phyloP scores from a whole-genome alignment of 2,888 invertebrate species.

The Lasiommata megera region DNA sequence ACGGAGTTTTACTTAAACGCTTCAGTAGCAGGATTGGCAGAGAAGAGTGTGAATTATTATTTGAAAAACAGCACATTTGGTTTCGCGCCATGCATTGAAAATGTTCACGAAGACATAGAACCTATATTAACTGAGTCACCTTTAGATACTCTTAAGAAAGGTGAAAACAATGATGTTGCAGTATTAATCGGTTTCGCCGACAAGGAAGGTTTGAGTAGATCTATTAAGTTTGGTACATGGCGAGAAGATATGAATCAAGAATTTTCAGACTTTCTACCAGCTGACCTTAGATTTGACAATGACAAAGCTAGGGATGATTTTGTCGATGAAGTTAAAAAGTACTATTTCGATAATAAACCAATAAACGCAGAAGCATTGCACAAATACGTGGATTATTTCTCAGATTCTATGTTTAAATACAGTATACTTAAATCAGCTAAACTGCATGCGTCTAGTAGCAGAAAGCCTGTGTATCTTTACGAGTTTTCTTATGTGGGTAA shows the following conservation, averaged over 20 bases:
- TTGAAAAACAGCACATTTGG: conserved; percentile 69
- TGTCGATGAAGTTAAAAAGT: conserved; percentile 47
- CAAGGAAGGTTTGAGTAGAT: conserved; percentile 70
- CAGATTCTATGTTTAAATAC: conserved; percentile 70
- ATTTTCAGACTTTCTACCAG: conserved; percentile 63
- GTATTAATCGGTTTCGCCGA: conserved; percentile 63
- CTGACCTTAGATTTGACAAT: conserved; percentile 54
- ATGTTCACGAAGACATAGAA: conserved; percentile 46
- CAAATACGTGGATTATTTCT: conserved; percentile 64
- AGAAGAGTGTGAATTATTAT: conserved; percentile 60
- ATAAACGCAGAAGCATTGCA: conserved; percentile 48
- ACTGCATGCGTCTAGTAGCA: conserved; percentile 47
- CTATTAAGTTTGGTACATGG: conserved; percentile 59
- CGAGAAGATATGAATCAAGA: conserved; percentile 62
- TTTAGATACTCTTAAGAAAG: conserved; percentile 52
- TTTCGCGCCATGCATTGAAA: conserved; percentile 68
- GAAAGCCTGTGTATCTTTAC: conserved; percentile 56
- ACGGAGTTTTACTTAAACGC: conserved; percentile 63
- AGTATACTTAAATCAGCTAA: conserved; percentile 61
- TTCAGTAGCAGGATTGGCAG: conserved; percentile 43
- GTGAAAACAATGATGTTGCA: conserved; percentile 50
- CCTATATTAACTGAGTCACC: conserved; percentile 66
- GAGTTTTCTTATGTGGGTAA: conserved; percentile 67
- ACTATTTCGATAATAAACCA: conserved; percentile 59
- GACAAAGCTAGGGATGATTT: conserved; percentile 44